A percentile compares a stretch with the other conserved stretches of the same genome.
phyloP scores from a whole-genome alignment of 2,113 vertebrate species.

The Limanda limanda region DNA sequence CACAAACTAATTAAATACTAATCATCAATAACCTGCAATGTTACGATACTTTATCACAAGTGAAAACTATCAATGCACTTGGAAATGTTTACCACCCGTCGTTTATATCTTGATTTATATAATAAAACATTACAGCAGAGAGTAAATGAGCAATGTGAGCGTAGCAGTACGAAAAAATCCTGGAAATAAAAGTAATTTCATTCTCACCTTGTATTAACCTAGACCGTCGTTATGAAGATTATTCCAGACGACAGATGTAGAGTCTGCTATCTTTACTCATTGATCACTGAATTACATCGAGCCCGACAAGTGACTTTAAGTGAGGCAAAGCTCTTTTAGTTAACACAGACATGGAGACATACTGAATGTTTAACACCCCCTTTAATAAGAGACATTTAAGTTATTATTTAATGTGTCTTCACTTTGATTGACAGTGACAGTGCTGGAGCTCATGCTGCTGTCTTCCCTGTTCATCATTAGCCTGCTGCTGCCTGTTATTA shows the following conservation, averaged over 20 bases:
- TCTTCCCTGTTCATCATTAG: no score
- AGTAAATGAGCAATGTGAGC: not conserved
- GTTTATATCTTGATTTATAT: not conserved
- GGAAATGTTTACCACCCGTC: not conserved
- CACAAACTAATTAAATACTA: no score
- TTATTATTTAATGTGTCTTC: not conserved
- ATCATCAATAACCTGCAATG: not conserved
- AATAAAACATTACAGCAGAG: not conserved
- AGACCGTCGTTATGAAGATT: not conserved
- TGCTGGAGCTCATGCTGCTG: not conserved
- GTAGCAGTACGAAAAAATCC: not conserved
- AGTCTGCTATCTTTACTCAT: not conserved
- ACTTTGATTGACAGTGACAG: conserved; percentile 18
- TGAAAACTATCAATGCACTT: not conserved
- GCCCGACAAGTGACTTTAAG: not conserved
- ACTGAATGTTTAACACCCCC: not conserved
- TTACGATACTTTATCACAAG: not conserved
- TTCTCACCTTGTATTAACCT: no score
- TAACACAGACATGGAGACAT: not conserved
- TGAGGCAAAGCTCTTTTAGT: conserved; percentile 3
- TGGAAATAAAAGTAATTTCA: not conserved
- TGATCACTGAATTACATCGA: conserved; percentile 3
- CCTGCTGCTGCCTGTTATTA: no score
- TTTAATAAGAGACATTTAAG: not conserved
- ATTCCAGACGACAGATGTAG: not conserved